Percentiles rank a stretch among this genome's conserved stretches.
Conservation (phyloP, 1,140 invertebrate genomes). For the Papilio helenus region DNA sequence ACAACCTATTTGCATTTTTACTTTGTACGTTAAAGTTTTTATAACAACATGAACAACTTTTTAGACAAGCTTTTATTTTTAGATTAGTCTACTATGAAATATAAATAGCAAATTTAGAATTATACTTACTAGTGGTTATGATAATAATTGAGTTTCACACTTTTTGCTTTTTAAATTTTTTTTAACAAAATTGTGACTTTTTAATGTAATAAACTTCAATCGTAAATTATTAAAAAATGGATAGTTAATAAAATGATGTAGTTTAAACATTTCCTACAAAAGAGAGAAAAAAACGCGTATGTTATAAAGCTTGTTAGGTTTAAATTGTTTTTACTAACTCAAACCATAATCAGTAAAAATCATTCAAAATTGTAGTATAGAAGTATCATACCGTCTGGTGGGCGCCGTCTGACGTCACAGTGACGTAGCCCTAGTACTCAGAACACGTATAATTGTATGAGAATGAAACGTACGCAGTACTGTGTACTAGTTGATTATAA, state of each 20-base stretch:
- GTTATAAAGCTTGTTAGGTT: too few species aligned
- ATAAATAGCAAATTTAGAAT: neutral
- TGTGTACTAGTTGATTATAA: neutral
- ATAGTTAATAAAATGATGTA: neutral
- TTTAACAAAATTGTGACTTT: neutral
- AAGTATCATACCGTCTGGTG: constrained; percentile 42
- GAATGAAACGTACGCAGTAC: neutral
- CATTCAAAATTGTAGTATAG: constrained; percentile 35
- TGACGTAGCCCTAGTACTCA: constrained; percentile 50
- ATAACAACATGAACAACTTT: neutral
- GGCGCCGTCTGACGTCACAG: constrained; percentile 52
- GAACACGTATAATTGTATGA: constrained; percentile 41
- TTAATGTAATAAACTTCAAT: neutral
- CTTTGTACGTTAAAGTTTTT: neutral
- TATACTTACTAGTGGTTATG: too few species aligned
- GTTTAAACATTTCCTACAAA: too few species aligned
- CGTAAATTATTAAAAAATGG: neutral
- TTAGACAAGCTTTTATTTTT: neutral
- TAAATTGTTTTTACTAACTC: neutral
- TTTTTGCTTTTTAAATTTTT: neutral
- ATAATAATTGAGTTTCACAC: too few species aligned
- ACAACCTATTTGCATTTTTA: constrained; percentile 4
- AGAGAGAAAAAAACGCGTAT: too few species aligned
- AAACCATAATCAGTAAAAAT: neutral
- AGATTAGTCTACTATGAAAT: neutral